Percentiles rank a stretch among this genome's conserved stretches.
Conservation (phyloP, 2,888 invertebrate species). For the Synergus itoensis region DNA sequence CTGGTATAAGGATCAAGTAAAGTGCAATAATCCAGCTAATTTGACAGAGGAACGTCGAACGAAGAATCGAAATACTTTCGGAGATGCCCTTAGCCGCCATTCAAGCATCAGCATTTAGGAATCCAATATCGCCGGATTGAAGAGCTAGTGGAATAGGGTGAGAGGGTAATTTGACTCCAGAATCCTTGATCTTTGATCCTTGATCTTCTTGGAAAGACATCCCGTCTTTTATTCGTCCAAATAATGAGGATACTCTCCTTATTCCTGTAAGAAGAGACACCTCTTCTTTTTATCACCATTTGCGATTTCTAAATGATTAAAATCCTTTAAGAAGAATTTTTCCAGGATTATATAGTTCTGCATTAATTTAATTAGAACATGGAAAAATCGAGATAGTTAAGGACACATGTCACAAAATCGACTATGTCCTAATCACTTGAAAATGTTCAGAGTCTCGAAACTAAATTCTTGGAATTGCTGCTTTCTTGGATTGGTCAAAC, state of each 20-base stretch:
- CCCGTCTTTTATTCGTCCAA: constrained; percentile 53
- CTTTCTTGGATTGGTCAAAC: not conserved
- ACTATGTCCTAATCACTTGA: too few species aligned
- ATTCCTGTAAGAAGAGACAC: constrained; percentile 50
- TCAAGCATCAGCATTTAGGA: constrained; percentile 68
- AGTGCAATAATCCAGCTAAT: constrained; percentile 64
- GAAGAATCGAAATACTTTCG: constrained; percentile 51
- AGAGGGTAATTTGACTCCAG: constrained; percentile 70
- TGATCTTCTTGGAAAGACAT: constrained; percentile 51
- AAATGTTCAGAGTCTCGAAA: not conserved
- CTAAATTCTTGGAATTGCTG: too few species aligned
- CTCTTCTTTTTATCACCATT: constrained; percentile 19
- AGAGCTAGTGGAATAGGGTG: constrained; percentile 55
- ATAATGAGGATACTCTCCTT: constrained; percentile 64
- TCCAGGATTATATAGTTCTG: too few species aligned
- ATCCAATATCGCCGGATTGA: constrained; percentile 68
- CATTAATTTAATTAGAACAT: too few species aligned
- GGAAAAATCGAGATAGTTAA: too few species aligned
- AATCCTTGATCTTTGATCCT: constrained; percentile 56
- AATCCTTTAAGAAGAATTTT: too few species aligned
- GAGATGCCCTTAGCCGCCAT: constrained; percentile 51
- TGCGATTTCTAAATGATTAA: not conserved
- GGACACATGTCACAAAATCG: too few species aligned
- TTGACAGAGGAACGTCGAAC: constrained; percentile 58
- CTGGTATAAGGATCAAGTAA: constrained; percentile 14